phyloP scores from a whole-genome alignment of 2,797 vertebrate genomes.

The Sparus aurata region DNA sequence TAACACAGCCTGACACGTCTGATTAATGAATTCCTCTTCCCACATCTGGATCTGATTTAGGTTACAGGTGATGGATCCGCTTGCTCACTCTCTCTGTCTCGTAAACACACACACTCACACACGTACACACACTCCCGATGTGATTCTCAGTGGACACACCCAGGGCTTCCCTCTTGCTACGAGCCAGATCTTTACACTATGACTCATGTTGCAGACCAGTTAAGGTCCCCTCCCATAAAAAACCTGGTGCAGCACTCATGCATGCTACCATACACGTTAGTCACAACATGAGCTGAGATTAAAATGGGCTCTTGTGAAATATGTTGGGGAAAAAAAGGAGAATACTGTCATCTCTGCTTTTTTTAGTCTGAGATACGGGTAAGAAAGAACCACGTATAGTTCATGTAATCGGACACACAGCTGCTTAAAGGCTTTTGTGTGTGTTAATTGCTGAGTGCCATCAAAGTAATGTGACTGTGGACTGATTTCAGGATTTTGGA shows the following conservation, averaged over 20 bases:
- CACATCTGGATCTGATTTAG: slow-evolving; percentile 67
- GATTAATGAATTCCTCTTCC: slow-evolving; percentile 48
- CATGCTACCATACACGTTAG: not conserved
- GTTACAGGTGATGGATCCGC: slow-evolving; percentile 37
- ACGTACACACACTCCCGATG: slow-evolving; percentile 27
- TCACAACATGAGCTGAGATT: slow-evolving; percentile 21
- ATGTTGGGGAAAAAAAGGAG: not conserved
- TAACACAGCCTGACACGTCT: slow-evolving; percentile 34
- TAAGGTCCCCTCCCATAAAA: slow-evolving; percentile 52
- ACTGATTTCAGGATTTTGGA: not conserved
- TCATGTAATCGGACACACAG: not conserved
- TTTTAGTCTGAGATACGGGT: not conserved
- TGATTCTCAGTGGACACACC: slow-evolving; percentile 57
- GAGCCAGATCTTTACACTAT: slow-evolving; percentile 59
- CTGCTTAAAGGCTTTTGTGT: not conserved
- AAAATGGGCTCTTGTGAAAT: slow-evolving; percentile 13
- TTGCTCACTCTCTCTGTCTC: slow-evolving; percentile 24
- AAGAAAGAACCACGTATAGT: not conserved
- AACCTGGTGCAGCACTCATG: not conserved
- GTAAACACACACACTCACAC: slow-evolving; percentile 13
- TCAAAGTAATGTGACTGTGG: not conserved
- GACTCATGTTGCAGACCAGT: slow-evolving; percentile 66
- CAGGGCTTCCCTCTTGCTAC: slow-evolving; percentile 60
- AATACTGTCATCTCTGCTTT: not conserved
- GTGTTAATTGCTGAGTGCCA: not conserved